phyloP scores from a whole-genome alignment of 2,113 vertebrate species.

The Ictalurus punctatus region DNA sequence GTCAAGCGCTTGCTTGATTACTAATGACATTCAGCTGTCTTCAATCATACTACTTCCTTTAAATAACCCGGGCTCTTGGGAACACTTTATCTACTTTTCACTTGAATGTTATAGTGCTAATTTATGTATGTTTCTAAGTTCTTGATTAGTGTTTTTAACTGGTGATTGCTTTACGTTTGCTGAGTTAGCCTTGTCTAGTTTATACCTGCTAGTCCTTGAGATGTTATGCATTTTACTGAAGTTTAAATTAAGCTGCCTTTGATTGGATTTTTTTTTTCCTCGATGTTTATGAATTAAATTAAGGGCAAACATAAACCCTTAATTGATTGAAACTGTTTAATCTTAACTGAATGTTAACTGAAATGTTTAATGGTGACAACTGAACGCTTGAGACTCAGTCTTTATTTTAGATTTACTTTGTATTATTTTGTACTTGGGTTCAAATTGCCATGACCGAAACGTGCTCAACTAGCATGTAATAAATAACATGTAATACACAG shows the following conservation, averaged over 20 bases:
- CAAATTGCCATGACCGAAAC: not conserved
- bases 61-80: not conserved
- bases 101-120: not conserved
- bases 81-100: not conserved
- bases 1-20: not conserved
- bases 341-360: too few species aligned
- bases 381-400: not conserved
- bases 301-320: not conserved
- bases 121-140: not conserved
- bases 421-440: not conserved
- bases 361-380: not conserved
- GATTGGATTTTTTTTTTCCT: not conserved
- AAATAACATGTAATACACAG: not conserved
- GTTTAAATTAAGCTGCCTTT: not conserved
- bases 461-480: not conserved
- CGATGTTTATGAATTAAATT: slow-evolving; percentile 19
- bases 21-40: not conserved
- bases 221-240: not conserved
- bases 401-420: slow-evolving; percentile 1
- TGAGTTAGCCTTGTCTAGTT: not conserved
- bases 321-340: too few species aligned
- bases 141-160: not conserved
- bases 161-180: not conserved
- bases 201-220: not conserved
- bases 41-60: not conserved